These are phyloP conservation scores for Drosophila lacicola DNA, from an alignment of 2,888 invertebrate genomes.

Conservation along the genomic window DNA sequence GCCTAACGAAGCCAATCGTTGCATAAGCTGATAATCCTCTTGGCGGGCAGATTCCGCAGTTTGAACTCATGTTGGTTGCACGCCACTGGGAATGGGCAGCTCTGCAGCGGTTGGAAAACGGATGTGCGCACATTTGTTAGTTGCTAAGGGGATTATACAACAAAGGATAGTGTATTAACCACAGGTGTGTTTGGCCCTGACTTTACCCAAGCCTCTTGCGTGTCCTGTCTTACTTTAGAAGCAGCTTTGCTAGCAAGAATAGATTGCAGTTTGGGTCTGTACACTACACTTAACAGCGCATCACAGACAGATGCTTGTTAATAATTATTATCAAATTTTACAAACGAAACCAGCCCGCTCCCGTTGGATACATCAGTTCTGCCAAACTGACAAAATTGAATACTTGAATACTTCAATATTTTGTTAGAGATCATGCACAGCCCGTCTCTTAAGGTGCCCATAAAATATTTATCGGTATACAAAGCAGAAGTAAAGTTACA, in stretches of 20 bases:
- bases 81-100: constrained; percentile 4
- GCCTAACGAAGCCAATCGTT: constrained; percentile 58
- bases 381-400: too few species aligned
- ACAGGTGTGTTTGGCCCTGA: constrained; percentile 22
- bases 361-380: constrained; percentile 1
- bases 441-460: too few species aligned
- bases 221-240: constrained; percentile 43
- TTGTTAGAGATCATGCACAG: too few species aligned
- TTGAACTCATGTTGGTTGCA: constrained; percentile 33
- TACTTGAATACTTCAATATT: too few species aligned
- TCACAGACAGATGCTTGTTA: constrained; percentile 43
- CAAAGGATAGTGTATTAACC: constrained; percentile 68
- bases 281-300: not conserved
- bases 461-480: too few species aligned
- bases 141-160: constrained; percentile 73
- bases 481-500: too few species aligned
- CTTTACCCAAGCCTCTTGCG: constrained; percentile 10
- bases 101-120: constrained; percentile 58
- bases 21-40: constrained; percentile 36
- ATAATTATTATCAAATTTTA: constrained; percentile 56
- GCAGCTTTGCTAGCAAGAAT: constrained; percentile 44
- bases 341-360: constrained; percentile 8
- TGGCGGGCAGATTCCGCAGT: constrained; percentile 18
- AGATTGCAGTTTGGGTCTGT: constrained; percentile 28
- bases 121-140: constrained; percentile 74